Evolutionary conservation across 2,888 invertebrate species (phyloP).

Genomic region (Polymixis flavicincta): DNA sequence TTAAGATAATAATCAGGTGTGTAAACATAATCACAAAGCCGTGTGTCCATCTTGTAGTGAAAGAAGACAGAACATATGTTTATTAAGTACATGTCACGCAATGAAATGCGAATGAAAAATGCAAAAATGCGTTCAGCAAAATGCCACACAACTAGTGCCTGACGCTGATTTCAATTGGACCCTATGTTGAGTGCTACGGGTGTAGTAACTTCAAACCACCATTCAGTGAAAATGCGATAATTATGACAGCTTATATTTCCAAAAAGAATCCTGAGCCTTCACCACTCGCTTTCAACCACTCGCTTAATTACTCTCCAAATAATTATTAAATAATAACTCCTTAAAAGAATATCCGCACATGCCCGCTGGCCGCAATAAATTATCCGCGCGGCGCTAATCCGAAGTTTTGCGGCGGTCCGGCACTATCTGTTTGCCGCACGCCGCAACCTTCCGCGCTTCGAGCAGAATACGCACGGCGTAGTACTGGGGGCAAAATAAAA

Average conservation of each 20-base stretch:
- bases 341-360: conserved; percentile 59
- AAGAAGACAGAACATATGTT: background rate
- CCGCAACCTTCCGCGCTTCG: conserved; percentile 88
- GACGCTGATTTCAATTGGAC: too few species aligned
- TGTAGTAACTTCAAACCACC: background rate
- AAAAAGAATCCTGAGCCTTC: background rate
- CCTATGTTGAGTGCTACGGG: too few species aligned
- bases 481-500: conserved; percentile 74
- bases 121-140: too few species aligned
- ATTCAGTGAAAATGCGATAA: background rate
- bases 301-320: conserved; percentile 38
- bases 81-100: background rate
- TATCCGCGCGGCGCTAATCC: conserved; percentile 78
- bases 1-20: background rate
- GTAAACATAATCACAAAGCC: background rate
- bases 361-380: conserved; percentile 79
- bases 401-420: conserved; percentile 79
- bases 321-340: conserved; percentile 59
- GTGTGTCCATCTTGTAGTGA: background rate
- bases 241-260: background rate
- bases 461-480: conserved; percentile 79
- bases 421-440: conserved; percentile 88
- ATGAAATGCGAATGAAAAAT: too few species aligned
- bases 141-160: too few species aligned
- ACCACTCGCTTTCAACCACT: background rate